Evolutionary conservation across 2,797 vertebrate species (phyloP).

Genomic region (Anguilla megastoma): DNA sequence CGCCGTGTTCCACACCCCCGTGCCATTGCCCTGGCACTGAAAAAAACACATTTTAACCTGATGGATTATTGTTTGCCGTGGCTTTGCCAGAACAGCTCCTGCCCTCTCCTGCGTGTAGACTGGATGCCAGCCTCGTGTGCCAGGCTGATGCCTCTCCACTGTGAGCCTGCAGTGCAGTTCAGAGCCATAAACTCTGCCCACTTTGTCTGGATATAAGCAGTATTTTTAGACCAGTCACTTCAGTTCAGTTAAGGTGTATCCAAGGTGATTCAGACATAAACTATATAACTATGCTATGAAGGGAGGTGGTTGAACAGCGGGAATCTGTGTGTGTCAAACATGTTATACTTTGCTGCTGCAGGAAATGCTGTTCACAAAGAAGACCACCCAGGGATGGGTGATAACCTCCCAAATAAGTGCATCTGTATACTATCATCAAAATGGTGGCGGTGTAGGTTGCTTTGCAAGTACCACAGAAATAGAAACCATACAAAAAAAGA

Average conservation of each 20-base stretch:
- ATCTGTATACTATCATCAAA: background rate
- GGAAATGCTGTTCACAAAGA: background rate
- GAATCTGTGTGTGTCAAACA: background rate
- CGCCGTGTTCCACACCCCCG: background rate
- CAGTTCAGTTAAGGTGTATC: background rate
- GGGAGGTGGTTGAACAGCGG: background rate
- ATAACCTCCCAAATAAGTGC: background rate
- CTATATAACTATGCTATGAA: background rate
- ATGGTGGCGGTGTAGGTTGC: background rate
- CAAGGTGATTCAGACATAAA: background rate
- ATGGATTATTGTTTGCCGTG: background rate
- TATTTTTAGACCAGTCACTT: background rate
- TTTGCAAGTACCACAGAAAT: background rate
- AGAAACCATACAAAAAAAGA: background rate
- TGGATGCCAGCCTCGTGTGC: background rate
- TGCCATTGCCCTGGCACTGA: background rate
- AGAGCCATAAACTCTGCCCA: background rate
- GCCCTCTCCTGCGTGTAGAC: background rate
- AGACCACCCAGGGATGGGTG: background rate
- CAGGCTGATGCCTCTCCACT: background rate
- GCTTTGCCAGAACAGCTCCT: background rate
- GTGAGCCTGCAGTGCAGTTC: background rate
- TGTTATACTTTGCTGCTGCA: background rate
- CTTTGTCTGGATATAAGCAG: background rate
- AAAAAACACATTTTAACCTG: slow-evolving; percentile 2